Conservation (phyloP, 2,888 invertebrate species). For the Harpagoxenus sublaevis region DNA sequence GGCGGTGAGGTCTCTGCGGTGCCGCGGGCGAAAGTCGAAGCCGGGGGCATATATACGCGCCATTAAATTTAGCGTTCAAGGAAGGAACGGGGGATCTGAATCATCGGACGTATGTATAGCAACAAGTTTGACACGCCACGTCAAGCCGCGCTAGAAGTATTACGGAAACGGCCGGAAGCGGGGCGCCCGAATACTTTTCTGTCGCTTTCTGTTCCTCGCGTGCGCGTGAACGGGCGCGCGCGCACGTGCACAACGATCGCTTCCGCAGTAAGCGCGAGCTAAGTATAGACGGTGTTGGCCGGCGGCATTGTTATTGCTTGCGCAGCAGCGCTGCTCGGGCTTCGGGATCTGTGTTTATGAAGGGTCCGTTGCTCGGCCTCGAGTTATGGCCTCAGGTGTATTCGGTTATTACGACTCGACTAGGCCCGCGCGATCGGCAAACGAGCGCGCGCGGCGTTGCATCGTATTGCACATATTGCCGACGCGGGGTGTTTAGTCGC, state of each 20-base stretch:
- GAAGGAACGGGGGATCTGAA: constrained; percentile 38
- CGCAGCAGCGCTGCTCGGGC: constrained; percentile 75
- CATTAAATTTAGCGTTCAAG: constrained; percentile 52
- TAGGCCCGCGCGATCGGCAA: constrained; percentile 72
- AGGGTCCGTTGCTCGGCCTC: constrained; percentile 75
- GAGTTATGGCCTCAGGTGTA: constrained; percentile 83
- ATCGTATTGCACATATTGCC: constrained; percentile 48
- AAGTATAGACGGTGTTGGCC: constrained; percentile 79
- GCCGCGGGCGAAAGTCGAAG: not conserved
- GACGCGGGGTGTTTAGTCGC: constrained; percentile 37
- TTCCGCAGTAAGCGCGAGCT: constrained; percentile 75
- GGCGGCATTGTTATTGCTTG: constrained; percentile 83
- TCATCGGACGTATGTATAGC: constrained; percentile 45
- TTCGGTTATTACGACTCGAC: constrained; percentile 78
- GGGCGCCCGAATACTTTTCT: constrained; percentile 69
- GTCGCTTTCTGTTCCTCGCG: constrained; percentile 58
- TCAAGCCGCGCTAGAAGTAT: constrained; percentile 56
- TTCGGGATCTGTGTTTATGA: constrained; percentile 81
- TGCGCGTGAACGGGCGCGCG: constrained; percentile 69
- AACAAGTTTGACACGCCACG: constrained; percentile 49
- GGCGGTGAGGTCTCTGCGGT: constrained; percentile 2
- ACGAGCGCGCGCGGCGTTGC: constrained; percentile 57
- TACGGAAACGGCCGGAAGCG: constrained; percentile 71
- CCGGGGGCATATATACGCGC: not conserved
- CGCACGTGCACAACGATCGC: constrained; percentile 76